phyloP scores from a whole-genome alignment of 2,797 vertebrate species.

The Picus viridis region DNA sequence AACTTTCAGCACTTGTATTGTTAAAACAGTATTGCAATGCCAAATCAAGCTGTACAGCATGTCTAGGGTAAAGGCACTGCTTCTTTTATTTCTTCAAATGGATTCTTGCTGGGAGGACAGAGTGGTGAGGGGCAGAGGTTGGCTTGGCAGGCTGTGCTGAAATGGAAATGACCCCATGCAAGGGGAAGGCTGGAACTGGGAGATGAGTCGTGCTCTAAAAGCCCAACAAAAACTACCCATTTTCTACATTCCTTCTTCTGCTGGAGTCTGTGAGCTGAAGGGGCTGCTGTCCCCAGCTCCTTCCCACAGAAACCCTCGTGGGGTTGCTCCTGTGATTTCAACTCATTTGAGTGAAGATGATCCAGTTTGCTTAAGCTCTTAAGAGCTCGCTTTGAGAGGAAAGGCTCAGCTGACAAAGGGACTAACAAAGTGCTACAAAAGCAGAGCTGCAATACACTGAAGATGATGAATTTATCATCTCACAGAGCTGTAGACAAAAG shows the following conservation, averaged over 20 bases:
- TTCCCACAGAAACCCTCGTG: neutral
- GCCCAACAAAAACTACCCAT: neutral
- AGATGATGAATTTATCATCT: constrained; percentile 26
- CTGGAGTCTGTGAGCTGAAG: neutral
- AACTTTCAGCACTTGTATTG: neutral
- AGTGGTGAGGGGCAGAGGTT: neutral
- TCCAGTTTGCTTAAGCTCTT: neutral
- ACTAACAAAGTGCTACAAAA: constrained; percentile 27
- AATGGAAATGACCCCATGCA: neutral
- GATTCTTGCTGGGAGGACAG: neutral
- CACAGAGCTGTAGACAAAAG: neutral
- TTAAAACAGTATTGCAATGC: neutral
- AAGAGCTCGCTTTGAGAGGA: constrained; percentile 19
- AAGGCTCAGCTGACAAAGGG: constrained; percentile 19
- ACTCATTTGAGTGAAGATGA: neutral
- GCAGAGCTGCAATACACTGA: neutral
- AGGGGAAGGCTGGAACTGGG: neutral
- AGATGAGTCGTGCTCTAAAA: neutral
- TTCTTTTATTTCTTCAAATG: neutral
- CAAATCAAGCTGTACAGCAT: neutral
- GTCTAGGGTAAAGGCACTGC: neutral
- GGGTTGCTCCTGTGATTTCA: neutral
- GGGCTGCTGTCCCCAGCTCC: neutral
- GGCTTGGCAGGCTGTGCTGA: neutral
- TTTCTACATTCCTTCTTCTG: neutral